Evolutionary conservation across 2,113 vertebrate genomes (phyloP).

Genomic region (Hemichromis elongatus): DNA sequence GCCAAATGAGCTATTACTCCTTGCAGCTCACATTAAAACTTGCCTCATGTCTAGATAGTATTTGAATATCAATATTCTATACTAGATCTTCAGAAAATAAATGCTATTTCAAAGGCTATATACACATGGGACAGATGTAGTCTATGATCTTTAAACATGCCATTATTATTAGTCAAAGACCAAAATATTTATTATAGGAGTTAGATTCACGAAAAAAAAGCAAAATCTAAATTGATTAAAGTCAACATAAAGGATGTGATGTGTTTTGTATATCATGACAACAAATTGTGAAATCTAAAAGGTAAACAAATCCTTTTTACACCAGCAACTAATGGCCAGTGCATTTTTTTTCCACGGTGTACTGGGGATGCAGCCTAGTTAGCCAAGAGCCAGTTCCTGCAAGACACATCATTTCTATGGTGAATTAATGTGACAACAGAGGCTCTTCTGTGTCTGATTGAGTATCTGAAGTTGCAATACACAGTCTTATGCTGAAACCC

Average conservation of each 20-base stretch:
- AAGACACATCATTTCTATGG: not conserved
- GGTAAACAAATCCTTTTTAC: not conserved
- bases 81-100: conserved; percentile 34
- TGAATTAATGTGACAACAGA: not conserved
- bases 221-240: not conserved
- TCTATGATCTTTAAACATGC: not conserved
- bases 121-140: not conserved
- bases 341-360: not conserved
- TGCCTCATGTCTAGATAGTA: conserved; percentile 2
- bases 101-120: not conserved
- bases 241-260: not conserved
- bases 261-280: not conserved
- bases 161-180: not conserved
- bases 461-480: not conserved
- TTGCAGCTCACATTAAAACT: conserved; percentile 21
- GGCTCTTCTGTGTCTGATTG: not conserved
- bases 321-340: not conserved
- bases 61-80: conserved; percentile 45
- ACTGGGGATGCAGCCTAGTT: not conserved
- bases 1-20: not conserved
- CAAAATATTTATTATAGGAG: not conserved
- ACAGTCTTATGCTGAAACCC: not conserved
- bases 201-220: not conserved
- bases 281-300: not conserved
- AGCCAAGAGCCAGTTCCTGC: not conserved